Evolutionary conservation across 2,113 vertebrate genomes (phyloP), one percentile per base, ranked within the genome.

Genomic region (Ailurus styani): DNA sequence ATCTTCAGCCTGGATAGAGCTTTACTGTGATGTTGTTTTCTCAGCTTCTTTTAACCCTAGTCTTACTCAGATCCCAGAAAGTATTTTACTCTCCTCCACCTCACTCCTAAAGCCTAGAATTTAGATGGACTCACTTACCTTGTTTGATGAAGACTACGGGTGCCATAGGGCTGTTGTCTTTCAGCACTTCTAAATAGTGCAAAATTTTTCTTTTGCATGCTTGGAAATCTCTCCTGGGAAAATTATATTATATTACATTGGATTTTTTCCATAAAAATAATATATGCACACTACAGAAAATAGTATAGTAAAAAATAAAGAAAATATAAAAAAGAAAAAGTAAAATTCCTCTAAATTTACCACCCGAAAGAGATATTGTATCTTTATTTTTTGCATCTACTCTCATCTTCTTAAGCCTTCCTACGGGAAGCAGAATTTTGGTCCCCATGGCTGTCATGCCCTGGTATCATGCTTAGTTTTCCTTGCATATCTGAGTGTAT

Each of bases 241-340:
- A 84, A 73, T 72, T 25, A 27, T 45, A 73, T 73, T 72, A 37
- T 21, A 72, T 40, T 45, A 45, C 6, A 45, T 75, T 75, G 42
- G 40, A 29, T 45, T 75, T 45, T 45, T 78, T 96, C 64, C 50
- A 50, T 66, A 47, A 93, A 91, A 86, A 62, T 55, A 42, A 89
- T 81, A 77, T 18, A 20, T 72, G 0, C 3, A 42, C 40, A 72
- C 31, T 72, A 17, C 27, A 70, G 37, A 73, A 62, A 47, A 77
- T n/a, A 55, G 21, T 50, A 64, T 37, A 68, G 34, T 68, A 68
- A 68, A 73, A 81, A 84, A 64, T 60, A 47, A 2, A 83, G 34
- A 66, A 72, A 81, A 73, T 45, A 34, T 64, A 2, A 79, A 93
- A 88, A 55, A 50, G 47, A 25, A 78, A 52, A 66, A 60, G 29